Evolutionary conservation across 2,113 vertebrate genomes (phyloP).

Genomic region (Taxidea taxus): DNA sequence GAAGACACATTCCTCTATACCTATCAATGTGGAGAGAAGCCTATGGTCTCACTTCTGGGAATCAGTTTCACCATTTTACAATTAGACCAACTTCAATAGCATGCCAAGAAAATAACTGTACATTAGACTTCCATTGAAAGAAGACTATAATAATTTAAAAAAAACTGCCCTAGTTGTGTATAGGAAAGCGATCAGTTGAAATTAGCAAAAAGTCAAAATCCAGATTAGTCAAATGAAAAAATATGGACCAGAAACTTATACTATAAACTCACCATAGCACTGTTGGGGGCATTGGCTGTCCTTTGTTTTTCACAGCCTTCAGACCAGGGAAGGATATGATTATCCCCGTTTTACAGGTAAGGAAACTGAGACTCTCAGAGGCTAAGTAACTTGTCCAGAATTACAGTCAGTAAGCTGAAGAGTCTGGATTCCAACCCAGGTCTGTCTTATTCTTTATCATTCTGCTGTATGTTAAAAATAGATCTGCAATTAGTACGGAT

Average conservation of each 20-base stretch:
- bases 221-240: not conserved
- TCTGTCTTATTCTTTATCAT: not conserved
- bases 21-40: not conserved
- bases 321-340: not conserved
- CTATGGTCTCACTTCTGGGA: not conserved
- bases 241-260: not conserved
- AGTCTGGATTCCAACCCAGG: not conserved
- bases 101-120: not conserved
- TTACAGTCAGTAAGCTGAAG: not conserved
- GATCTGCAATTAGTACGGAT: slow-evolving; percentile 38
- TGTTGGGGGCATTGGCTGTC: not conserved
- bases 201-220: not conserved
- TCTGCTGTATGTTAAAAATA: not conserved
- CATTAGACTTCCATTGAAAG: not conserved
- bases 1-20: not conserved
- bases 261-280: not conserved
- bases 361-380: not conserved
- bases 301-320: not conserved
- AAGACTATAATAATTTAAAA: not conserved
- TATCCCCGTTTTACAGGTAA: not conserved
- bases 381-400: not conserved
- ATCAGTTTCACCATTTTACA: not conserved
- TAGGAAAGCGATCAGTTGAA: not conserved
- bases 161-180: not conserved
- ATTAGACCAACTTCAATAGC: not conserved